Evolutionary conservation across 2,888 invertebrate genomes (phyloP), one percentile per base, ranked within the genome.

Genomic region (Geotrupes spiniger): DNA sequence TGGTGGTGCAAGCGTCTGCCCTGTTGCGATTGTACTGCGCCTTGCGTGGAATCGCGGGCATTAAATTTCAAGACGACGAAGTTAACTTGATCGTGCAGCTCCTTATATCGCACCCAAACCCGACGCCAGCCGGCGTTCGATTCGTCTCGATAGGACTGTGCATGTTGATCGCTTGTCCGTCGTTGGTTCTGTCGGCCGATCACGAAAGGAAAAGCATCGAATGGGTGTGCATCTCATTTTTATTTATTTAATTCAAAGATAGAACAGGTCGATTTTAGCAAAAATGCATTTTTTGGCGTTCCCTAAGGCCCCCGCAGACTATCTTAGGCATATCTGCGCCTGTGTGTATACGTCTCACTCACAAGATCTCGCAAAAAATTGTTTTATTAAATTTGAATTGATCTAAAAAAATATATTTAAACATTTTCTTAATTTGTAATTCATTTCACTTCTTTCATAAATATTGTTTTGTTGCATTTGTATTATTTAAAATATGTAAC

Each of bases 161-260:
- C 66, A 93, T 95, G 89, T 80, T 97, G 1, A 87, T 97, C 36
- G 93, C 95, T 0, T 95, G 94, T 68, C 94, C 96, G 1, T 90
- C 92, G 2, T 74, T 97, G 12, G 56, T 72, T 71, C 81, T 82
- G 56, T 81, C 82, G 38, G 74, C 81, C 29, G 87, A 88, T 52
- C 85, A 92, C 63, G 97, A 97, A 72, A 85, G 87, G 53, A 84
- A 84, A 63, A 88, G 90, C 10, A 85, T 94, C 46, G 91, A 93
- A 68, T 96, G 95, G 95, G 85, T 71, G 51, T 3, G 33, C 12
- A 26, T 26, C n/a, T n/a, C n/a, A n/a, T n/a, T n/a, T 21, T 21
- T 21, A 21, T 21, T 4, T 21, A 21, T n/a, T n/a, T n/a, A n/a
- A n/a, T n/a, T n/a, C n/a, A n/a, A n/a, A n/a, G n/a, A n/a, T n/a